phyloP scores from a whole-genome alignment of 2,797 vertebrate species.

The Megalops cyprinoides region DNA sequence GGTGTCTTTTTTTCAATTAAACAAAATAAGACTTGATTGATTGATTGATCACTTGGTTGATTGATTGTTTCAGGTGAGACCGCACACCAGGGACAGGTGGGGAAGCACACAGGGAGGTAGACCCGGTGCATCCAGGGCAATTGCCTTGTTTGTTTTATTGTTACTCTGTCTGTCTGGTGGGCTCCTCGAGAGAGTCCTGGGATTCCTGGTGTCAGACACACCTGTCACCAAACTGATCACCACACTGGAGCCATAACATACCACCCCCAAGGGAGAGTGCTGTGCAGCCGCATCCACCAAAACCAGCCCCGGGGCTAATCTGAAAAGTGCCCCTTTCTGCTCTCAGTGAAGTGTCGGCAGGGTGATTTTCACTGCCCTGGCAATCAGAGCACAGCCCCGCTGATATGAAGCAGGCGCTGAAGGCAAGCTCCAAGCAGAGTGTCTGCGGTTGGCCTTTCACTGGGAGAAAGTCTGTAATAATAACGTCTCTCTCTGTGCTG shows the following conservation, averaged over 20 bases:
- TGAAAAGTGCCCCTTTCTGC: not conserved
- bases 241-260: conserved; percentile 67
- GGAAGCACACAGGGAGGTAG: not conserved
- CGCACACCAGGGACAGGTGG: not conserved
- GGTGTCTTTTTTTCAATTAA: not conserved
- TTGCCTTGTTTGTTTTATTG: not conserved
- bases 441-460: not conserved
- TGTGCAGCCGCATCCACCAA: conserved; percentile 54
- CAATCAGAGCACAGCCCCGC: conserved; percentile 29
- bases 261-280: conserved; percentile 55
- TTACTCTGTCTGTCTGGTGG: not conserved
- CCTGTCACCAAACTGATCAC: conserved; percentile 68
- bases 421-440: not conserved
- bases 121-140: not conserved
- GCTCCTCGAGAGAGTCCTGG: not conserved
- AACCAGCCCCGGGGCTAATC: conserved; percentile 31
- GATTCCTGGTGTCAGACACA: conserved; percentile 59
- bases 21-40: not conserved
- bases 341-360: conserved; percentile 13
- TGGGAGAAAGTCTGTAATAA: not conserved
- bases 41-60: not conserved
- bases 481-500: not conserved
- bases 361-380: conserved; percentile 38
- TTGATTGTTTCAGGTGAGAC: no score
- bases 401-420: conserved; percentile 4